Conservation (phyloP, 2,113 vertebrate genomes). For the Elephantulus edwardii region DNA sequence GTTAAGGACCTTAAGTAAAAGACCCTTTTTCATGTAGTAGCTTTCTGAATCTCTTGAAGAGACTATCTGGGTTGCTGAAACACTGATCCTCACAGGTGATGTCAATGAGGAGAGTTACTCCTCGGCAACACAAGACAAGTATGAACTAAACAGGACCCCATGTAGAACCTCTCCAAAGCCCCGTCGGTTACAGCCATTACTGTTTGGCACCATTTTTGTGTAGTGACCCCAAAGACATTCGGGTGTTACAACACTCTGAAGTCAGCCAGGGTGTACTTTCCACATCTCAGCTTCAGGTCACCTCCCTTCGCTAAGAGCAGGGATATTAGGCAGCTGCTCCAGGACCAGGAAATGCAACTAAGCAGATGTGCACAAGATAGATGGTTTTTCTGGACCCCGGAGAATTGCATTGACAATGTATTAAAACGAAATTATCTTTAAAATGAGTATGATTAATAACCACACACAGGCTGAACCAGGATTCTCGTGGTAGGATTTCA, state of each 20-base stretch:
- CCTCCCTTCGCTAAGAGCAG: conserved; percentile 35
- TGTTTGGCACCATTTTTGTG: neutral
- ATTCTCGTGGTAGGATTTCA: neutral
- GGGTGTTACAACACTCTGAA: neutral
- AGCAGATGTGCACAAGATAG: conserved; percentile 26
- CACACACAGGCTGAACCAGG: neutral
- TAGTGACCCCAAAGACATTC: conserved; percentile 37
- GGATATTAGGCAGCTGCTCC: neutral
- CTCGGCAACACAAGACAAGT: neutral
- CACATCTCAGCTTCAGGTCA: neutral
- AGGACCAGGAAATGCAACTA: neutral
- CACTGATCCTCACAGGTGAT: neutral
- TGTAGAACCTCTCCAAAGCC: neutral
- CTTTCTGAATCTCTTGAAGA: conserved; percentile 48
- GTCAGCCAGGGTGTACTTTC: neutral
- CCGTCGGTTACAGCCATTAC: accelerated
- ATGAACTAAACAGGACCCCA: neutral
- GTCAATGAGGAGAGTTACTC: neutral
- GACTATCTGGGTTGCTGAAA: conserved; percentile 42
- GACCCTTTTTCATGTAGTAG: neutral
- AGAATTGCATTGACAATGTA: conserved; percentile 56
- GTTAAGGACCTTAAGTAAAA: conserved; percentile 45
- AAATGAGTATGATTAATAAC: conserved; percentile 60
- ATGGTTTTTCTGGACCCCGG: conserved; percentile 20
- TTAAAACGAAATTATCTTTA: conserved; percentile 67